A percentile compares a stretch with the other conserved stretches of the same genome.
phyloP scores from a whole-genome alignment of 53 echinoderm and acorn worm genomes.

The Mesocentrotus franciscanus region DNA sequence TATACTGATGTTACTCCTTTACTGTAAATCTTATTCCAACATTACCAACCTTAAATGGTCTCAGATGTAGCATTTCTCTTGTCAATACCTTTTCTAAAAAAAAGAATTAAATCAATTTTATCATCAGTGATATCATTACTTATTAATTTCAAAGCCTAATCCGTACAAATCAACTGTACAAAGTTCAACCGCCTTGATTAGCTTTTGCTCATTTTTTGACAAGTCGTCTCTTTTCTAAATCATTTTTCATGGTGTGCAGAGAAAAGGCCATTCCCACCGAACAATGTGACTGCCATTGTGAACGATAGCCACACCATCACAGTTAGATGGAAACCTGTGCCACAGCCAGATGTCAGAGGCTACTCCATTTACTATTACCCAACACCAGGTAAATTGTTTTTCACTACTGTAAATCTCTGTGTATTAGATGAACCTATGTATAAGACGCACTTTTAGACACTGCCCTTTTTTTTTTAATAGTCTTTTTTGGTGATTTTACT shows the following conservation, averaged over 20 bases:
- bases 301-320: constrained; percentile 26
- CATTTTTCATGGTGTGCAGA: constrained; percentile 17
- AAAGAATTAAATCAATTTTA: too few relatives aligned
- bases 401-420: too few relatives aligned
- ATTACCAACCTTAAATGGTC: too few relatives aligned
- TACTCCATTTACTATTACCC: constrained; percentile 58
- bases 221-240: not conserved
- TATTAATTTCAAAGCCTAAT: not conserved
- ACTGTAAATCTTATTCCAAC: too few relatives aligned
- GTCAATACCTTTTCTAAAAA: too few relatives aligned
- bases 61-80: too few relatives aligned
- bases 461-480: too few relatives aligned
- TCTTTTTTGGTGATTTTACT: too few relatives aligned
- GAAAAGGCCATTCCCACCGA: not conserved
- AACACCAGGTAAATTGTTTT: constrained; percentile 21
- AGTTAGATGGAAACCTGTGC: constrained; percentile 29
- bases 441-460: too few relatives aligned
- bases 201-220: not conserved
- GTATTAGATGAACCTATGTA: too few relatives aligned
- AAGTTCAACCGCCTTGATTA: not conserved
- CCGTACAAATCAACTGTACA: not conserved
- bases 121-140: too few relatives aligned
- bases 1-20: too few relatives aligned
- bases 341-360: constrained; percentile 7
- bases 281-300: constrained; percentile 51